Evolutionary conservation across 2,113 vertebrate genomes (phyloP).

Genomic region (Varanus salvator): DNA sequence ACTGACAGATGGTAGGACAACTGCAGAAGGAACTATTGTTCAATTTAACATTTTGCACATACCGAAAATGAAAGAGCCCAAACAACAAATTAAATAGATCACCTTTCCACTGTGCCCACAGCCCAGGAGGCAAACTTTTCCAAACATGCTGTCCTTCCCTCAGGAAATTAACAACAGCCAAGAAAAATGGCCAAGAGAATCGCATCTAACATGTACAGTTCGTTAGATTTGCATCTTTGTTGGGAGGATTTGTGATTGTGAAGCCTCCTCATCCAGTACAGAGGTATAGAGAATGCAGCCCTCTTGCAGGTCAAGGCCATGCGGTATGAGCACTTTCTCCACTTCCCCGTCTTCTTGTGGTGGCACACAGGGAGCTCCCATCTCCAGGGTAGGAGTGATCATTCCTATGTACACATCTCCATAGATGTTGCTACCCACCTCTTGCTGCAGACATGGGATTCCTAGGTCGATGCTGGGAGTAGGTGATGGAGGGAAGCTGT

Average conservation of each 20-base stretch:
- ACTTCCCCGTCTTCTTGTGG: neutral
- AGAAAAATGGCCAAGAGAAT: neutral
- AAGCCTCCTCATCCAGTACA: neutral
- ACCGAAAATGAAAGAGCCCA: conserved; percentile 65
- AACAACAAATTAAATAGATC: conserved; percentile 61
- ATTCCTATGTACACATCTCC: neutral
- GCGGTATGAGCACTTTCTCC: neutral
- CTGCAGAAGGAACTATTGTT: conserved; percentile 65
- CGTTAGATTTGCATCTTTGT: neutral
- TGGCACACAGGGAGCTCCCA: neutral
- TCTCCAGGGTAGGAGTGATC: too few species aligned
- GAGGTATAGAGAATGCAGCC: neutral
- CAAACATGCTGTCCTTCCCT: conserved; percentile 58
- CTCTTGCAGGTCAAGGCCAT: neutral
- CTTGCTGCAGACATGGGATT: neutral
- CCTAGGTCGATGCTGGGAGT: too few species aligned
- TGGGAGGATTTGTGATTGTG: neutral
- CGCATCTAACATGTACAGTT: neutral
- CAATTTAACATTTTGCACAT: conserved; percentile 69
- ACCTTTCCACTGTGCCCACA: conserved; percentile 57
- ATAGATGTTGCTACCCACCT: neutral
- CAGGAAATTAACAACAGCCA: conserved; percentile 2
- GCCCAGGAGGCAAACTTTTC: conserved; percentile 67
- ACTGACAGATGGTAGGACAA: conserved; percentile 72
- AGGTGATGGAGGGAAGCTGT: neutral